These are phyloP conservation scores for Lycia hirtaria DNA, from an alignment of 2,888 invertebrate genomes.

Conservation along the genomic window DNA sequence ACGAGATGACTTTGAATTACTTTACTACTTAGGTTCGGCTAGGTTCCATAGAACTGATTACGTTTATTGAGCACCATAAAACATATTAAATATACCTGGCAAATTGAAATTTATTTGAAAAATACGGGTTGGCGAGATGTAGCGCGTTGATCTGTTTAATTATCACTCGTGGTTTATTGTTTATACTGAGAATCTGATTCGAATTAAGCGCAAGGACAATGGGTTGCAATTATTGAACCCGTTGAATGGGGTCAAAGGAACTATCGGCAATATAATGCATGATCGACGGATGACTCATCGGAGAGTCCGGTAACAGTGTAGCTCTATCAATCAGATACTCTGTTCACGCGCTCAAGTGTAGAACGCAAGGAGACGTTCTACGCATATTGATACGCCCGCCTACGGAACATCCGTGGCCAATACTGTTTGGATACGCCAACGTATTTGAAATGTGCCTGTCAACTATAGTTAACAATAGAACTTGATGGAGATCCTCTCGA, in stretches of 20 bases:
- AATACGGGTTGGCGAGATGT: slow-evolving; percentile 22
- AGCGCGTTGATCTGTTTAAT: slow-evolving; percentile 41
- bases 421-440: slow-evolving; percentile 60
- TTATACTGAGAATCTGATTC: slow-evolving; percentile 69
- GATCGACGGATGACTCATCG: slow-evolving; percentile 75
- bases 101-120: slow-evolving; percentile 23
- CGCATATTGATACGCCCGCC: slow-evolving; percentile 74
- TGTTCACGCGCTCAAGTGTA: slow-evolving; percentile 67
- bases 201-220: slow-evolving; percentile 79
- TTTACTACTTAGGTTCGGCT: slow-evolving; percentile 36
- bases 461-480: slow-evolving; percentile 46
- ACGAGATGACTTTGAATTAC: slow-evolving; percentile 41
- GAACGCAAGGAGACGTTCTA: slow-evolving; percentile 60
- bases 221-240: slow-evolving; percentile 70
- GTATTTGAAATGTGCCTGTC: slow-evolving; percentile 58
- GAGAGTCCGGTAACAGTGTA: slow-evolving; percentile 68
- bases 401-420: slow-evolving; percentile 62
- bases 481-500: slow-evolving; percentile 39
- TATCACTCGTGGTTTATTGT: slow-evolving; percentile 59
- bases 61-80: slow-evolving; percentile 26
- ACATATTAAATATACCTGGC: slow-evolving; percentile 17
- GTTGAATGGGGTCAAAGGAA: slow-evolving; percentile 79
- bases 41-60: slow-evolving; percentile 30
- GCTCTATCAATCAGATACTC: slow-evolving; percentile 69
- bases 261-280: slow-evolving; percentile 69